phyloP scores from a whole-genome alignment of 1,140 invertebrate species.

The Papilio machaon region DNA sequence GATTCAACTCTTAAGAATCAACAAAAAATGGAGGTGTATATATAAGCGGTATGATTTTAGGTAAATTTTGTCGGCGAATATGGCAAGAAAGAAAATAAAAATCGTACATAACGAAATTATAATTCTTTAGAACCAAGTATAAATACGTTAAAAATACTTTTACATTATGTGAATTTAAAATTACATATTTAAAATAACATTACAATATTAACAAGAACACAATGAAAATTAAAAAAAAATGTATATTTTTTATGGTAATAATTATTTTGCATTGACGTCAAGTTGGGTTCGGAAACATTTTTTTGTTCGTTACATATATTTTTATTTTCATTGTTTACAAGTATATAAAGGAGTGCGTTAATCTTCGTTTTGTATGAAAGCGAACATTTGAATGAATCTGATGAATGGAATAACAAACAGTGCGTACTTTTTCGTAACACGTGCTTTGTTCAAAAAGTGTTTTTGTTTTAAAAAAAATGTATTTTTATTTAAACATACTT shows the following conservation, averaged over 20 bases:
- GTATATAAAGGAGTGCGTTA: background rate
- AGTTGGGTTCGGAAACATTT: background rate
- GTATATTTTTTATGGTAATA: background rate
- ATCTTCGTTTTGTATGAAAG: conserved; percentile 4
- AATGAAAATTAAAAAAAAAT: background rate
- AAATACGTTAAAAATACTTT: no score
- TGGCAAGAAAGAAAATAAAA: no score
- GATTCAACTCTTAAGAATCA: no score
- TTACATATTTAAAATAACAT: background rate
- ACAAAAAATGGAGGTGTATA: no score
- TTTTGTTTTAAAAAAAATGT: no score
- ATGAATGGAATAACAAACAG: background rate
- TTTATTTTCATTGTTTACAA: background rate
- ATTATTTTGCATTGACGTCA: background rate
- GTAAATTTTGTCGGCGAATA: no score
- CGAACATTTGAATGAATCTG: background rate
- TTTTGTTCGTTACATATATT: background rate
- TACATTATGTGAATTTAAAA: background rate
- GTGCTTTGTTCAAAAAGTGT: background rate
- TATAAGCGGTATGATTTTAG: no score
- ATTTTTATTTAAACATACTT: no score
- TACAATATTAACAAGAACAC: background rate
- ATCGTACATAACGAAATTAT: no score
- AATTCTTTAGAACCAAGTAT: no score
- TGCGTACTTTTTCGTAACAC: background rate